Evolutionary conservation across 2,797 vertebrate species (phyloP).

Genomic region (Lophotriccus pileatus): DNA sequence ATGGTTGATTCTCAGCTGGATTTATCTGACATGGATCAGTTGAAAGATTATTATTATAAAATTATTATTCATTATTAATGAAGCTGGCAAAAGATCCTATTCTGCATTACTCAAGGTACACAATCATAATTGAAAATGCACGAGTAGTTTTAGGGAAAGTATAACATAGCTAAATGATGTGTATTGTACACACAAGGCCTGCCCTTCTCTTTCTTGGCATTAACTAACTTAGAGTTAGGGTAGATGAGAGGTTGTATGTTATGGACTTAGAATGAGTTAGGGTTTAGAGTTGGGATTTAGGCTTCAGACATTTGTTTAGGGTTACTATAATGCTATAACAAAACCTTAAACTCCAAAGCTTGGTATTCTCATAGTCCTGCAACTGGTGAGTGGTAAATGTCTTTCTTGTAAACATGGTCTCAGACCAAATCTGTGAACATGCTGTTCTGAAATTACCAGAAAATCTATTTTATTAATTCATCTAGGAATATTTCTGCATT

Average conservation of each 20-base stretch:
- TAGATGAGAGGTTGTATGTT: background rate
- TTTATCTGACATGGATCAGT: background rate
- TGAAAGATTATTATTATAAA: background rate
- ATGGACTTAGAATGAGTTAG: background rate
- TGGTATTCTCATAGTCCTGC: background rate
- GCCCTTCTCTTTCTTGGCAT: background rate
- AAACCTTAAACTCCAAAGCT: background rate
- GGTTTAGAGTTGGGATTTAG: background rate
- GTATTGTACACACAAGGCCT: background rate
- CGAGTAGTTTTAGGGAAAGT: background rate
- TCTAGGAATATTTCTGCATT: background rate
- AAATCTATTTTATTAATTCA: background rate
- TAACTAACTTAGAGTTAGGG: background rate
- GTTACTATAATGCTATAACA: background rate
- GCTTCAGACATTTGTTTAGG: background rate
- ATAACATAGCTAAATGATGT: background rate
- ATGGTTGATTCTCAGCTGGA: background rate
- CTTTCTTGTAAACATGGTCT: background rate
- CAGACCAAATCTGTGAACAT: background rate
- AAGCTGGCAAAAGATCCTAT: background rate
- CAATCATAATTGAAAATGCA: background rate
- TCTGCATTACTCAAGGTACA: background rate
- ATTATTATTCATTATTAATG: no score
- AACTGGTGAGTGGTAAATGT: background rate
- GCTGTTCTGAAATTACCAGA: background rate